These are phyloP conservation scores for Corvus moneduloides DNA, from an alignment of 2,113 vertebrate species.

Conservation along the genomic window DNA sequence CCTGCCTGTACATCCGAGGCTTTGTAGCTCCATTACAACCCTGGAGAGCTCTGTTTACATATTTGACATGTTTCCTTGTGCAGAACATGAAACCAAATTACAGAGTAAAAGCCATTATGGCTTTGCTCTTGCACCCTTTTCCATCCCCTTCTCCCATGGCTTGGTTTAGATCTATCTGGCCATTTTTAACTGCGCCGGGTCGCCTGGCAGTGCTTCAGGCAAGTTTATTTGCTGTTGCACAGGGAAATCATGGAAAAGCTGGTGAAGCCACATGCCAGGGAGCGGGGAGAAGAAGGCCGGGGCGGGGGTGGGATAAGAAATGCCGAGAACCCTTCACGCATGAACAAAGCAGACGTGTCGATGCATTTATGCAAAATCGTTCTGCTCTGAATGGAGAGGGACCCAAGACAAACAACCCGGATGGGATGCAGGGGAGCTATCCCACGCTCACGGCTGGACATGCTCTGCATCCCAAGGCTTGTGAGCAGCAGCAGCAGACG, in stretches of 20 bases:
- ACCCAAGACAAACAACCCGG: conserved; percentile 52
- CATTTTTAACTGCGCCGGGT: not conserved
- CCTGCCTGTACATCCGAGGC: conserved; percentile 56
- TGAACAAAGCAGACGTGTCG: conserved; percentile 50
- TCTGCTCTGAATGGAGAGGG: conserved; percentile 47
- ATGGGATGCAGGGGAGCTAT: conserved; percentile 50
- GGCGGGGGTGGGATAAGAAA: not conserved
- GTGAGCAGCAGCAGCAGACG: not conserved
- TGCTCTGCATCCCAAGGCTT: conserved; percentile 60
- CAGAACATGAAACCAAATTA: conserved; percentile 79
- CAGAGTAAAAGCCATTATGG: conserved; percentile 58
- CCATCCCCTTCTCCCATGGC: not conserved
- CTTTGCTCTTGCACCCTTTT: conserved; percentile 35
- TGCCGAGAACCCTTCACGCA: conserved; percentile 13
- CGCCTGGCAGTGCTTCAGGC: not conserved
- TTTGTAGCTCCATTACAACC: conserved; percentile 63
- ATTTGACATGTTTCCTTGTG: conserved; percentile 76
- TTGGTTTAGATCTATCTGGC: not conserved
- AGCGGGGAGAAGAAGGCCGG: not conserved
- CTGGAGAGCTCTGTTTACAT: conserved; percentile 76
- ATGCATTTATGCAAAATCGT: conserved; percentile 41
- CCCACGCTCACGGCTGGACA: conserved; percentile 46
- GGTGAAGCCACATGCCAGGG: not conserved
- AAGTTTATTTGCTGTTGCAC: not conserved
- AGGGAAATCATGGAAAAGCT: not conserved